Percentiles rank a stretch among this genome's conserved stretches.
Evolutionary conservation across 2,113 vertebrate species (phyloP).

Genomic region (Tachuris rubrigastra): DNA sequence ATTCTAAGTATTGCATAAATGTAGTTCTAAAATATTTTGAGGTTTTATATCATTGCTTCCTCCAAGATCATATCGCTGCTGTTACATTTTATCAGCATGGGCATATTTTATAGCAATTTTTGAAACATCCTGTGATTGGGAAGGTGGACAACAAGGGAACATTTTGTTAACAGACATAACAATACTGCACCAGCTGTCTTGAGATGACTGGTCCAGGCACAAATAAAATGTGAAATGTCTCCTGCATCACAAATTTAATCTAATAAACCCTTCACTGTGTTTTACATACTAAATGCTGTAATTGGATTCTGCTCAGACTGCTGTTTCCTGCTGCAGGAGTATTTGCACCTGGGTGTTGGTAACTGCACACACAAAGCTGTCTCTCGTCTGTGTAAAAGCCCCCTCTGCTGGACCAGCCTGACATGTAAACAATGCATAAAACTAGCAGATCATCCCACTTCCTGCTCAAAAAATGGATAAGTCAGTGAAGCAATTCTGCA

Average conservation of each 20-base stretch:
- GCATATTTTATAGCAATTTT: neutral
- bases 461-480: fast-evolving
- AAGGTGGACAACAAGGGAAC: neutral
- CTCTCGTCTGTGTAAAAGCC: neutral
- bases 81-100: neutral
- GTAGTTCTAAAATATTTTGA: neutral
- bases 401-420: slow-evolving; percentile 4
- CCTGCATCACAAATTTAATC: neutral
- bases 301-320: neutral
- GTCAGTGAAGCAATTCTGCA: neutral
- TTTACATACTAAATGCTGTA: fast-evolving
- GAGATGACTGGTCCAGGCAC: neutral
- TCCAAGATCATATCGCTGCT: neutral
- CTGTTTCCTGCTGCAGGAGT: neutral
- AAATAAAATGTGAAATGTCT: neutral
- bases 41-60: neutral
- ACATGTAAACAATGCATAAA: fast-evolving
- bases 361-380: fast-evolving
- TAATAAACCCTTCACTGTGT: neutral
- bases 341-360: neutral
- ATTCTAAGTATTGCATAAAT: neutral
- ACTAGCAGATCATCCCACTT: fast-evolving
- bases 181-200: neutral
- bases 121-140: neutral
- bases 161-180: neutral